Base-by-base conservation (phyloP, 1,140 invertebrate species). In the Panagrolaimus sp. region DNA sequence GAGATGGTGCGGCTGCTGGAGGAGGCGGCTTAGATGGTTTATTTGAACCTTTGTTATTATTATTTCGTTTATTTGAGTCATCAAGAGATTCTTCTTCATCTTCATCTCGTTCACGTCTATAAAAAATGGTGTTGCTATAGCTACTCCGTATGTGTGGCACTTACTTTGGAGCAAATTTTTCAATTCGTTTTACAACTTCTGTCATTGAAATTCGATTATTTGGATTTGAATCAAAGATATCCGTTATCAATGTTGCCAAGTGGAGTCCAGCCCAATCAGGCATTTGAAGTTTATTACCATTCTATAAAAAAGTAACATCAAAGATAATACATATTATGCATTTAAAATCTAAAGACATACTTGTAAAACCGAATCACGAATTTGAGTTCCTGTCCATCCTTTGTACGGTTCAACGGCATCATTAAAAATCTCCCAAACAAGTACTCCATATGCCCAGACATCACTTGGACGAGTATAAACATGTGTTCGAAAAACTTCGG, bases 371-470 rank as follows among this genome's bases (percentile, higher is more conserved):
- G 52, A 26, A 26, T 58, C 52, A 58, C 52, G 52, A 28, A 58
- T 58, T 21, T 58, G 52, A 28, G 15, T 28, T 12, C 52, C 52
- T 21, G 52, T 58, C 52, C 52, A 58, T 21, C 52, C 52, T 2
- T 26, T 21, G 52, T 58, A 58, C 10, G 52, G 52, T 58, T 58
- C 52, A 1, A n/a, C 21, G 17, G 52, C 52, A 28, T 58, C 52
- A 28, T 58, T 21, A 28, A 58, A 58, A 21, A 58, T 28, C 17
- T 58, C 52, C 52, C 52, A 58, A 58, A 58, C 28, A 17, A 68
- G 24, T 1, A 67, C 43, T n/a, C 67, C 68, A 65, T 15, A 69
- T n/a, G 62, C 63, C 68, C 67, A 74, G 6, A 74, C 73, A 62
- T 74, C 73, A 28, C 65, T 58, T 21, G 52, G 46, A 14, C 21